These are phyloP conservation scores for Clanis bilineata DNA, from an alignment of 2,888 invertebrate species.

Conservation along the genomic window DNA sequence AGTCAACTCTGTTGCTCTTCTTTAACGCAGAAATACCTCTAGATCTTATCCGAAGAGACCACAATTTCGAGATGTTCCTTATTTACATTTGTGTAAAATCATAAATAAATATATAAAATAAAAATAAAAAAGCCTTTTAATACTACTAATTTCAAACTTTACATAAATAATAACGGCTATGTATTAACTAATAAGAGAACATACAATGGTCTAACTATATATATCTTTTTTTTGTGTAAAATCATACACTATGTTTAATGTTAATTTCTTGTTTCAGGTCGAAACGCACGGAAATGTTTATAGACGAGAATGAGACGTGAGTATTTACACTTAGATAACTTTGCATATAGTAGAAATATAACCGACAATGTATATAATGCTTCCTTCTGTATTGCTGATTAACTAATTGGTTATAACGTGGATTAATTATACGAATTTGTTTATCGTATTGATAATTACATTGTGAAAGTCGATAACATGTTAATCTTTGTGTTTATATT, in stretches of 20 bases:
- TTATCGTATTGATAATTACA: background rate
- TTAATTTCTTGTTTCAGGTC: constrained; percentile 63
- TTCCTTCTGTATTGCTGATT: background rate
- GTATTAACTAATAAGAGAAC: no score
- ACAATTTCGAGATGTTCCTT: no score
- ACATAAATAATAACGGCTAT: no score
- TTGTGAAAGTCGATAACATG: background rate
- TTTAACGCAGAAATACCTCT: no score
- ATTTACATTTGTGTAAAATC: no score
- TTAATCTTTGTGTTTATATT: background rate
- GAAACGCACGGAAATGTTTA: constrained; percentile 74
- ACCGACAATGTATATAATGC: background rate
- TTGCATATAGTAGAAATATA: background rate
- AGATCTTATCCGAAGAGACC: no score
- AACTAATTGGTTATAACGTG: background rate
- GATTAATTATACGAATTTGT: background rate
- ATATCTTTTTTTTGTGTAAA: no score
- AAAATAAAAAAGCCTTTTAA: no score
- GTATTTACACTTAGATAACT: constrained; percentile 34
- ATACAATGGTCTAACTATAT: no score
- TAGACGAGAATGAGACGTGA: constrained; percentile 81
- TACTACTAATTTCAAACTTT: no score
- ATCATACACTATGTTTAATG: background rate
- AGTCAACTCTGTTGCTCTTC: no score
- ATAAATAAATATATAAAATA: no score